phyloP scores from a whole-genome alignment of 1,140 invertebrate species.

The Aphelinus certus region DNA sequence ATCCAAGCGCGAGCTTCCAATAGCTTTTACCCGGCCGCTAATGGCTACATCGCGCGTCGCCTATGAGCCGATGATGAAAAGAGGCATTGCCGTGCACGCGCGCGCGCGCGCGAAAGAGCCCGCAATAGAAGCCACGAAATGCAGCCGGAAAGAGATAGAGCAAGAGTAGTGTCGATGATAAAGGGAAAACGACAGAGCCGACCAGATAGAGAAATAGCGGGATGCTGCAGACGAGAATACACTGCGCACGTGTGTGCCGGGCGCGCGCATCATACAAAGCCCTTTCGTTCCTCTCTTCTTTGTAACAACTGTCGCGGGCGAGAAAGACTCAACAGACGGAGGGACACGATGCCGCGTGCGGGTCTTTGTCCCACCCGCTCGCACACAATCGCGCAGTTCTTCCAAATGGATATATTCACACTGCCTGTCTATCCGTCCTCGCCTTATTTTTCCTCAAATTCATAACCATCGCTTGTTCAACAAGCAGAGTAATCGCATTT shows the following conservation, averaged over 20 bases:
- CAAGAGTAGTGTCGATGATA: slow-evolving; percentile 29
- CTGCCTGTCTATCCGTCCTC: too few species aligned
- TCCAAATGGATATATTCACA: too few species aligned
- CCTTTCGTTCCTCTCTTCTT: slow-evolving; percentile 52
- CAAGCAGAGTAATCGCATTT: too few species aligned
- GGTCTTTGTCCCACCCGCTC: slow-evolving; percentile 49
- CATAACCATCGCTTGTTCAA: too few species aligned
- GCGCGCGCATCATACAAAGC: slow-evolving; percentile 48
- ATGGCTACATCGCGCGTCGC: slow-evolving; percentile 53
- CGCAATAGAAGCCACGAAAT: slow-evolving; percentile 32
- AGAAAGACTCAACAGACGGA: slow-evolving; percentile 54
- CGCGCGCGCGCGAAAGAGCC: slow-evolving; percentile 19
- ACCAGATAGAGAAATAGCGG: slow-evolving; percentile 13
- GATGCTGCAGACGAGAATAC: slow-evolving; percentile 22
- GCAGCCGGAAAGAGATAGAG: slow-evolving; percentile 42
- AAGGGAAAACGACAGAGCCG: slow-evolving; percentile 27
- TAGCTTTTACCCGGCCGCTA: slow-evolving; percentile 61
- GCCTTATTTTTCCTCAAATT: too few species aligned
- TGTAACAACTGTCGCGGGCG: slow-evolving; percentile 54
- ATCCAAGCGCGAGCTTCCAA: slow-evolving; percentile 53
- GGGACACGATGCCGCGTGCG: slow-evolving; percentile 48
- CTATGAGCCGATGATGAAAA: slow-evolving; percentile 51
- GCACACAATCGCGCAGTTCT: too few species aligned
- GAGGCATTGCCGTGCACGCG: slow-evolving; percentile 34
- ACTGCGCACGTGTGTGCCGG: background rate